Percentiles rank a stretch among this genome's conserved stretches.
Evolutionary conservation across 2,797 vertebrate genomes (phyloP).

Genomic region (Coregonus suidteri): DNA sequence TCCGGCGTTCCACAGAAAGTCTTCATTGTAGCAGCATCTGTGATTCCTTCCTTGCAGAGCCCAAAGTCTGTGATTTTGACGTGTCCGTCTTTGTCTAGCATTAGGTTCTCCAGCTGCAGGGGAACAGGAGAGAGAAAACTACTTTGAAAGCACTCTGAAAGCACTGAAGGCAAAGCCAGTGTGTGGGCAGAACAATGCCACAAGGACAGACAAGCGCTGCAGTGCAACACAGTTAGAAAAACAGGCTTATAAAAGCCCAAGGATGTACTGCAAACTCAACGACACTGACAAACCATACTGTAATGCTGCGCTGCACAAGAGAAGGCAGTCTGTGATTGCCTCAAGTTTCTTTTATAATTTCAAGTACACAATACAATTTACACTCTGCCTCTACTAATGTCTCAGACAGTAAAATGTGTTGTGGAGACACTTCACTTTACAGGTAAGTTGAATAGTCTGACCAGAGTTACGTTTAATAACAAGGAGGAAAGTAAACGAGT

Average conservation of each 20-base stretch:
- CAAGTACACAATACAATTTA: not conserved
- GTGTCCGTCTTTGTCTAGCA: slow-evolving; percentile 98
- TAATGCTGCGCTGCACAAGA: not conserved
- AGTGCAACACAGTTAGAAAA: not conserved
- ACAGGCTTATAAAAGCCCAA: not conserved
- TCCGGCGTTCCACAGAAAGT: slow-evolving; percentile 97
- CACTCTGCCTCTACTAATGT: not conserved
- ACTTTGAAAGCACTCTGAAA: not conserved
- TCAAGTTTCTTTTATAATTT: not conserved
- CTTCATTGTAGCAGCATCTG: slow-evolving; percentile 97
- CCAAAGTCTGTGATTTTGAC: slow-evolving; percentile 98
- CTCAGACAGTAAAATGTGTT: not conserved
- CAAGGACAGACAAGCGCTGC: not conserved
- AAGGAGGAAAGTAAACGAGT: not conserved
- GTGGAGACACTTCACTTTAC: not conserved
- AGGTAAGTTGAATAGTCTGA: not conserved
- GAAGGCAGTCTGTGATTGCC: not conserved
- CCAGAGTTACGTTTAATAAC: not conserved
- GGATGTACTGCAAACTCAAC: not conserved
- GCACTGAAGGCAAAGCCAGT: not conserved
- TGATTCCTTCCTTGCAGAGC: slow-evolving; percentile 98
- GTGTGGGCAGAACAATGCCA: not conserved
- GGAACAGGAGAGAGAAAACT: slow-evolving; percentile 21
- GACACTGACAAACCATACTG: slow-evolving; percentile 18
- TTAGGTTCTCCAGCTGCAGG: slow-evolving; percentile 92